Conservation (phyloP, 2,113 vertebrate genomes). For the Todiramphus chloris region DNA sequence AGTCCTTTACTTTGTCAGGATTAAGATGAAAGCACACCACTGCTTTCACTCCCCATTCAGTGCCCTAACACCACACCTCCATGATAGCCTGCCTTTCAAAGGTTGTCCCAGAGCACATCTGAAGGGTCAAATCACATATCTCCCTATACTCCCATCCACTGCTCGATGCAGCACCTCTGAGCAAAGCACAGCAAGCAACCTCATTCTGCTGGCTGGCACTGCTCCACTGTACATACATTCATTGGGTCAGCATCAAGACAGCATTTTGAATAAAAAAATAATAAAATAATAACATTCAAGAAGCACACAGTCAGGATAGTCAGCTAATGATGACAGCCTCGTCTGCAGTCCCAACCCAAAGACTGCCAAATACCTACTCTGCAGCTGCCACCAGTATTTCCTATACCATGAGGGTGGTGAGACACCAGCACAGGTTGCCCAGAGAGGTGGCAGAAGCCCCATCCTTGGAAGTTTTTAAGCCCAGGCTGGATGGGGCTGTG, state of each 20-base stretch:
- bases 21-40: neutral
- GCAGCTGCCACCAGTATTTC: neutral
- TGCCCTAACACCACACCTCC: neutral
- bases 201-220: neutral
- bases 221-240: neutral
- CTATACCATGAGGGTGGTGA: neutral
- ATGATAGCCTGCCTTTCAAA: neutral
- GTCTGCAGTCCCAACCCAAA: neutral
- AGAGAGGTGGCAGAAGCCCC: too few relatives aligned
- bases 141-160: fast-evolving
- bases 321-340: neutral
- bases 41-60: neutral
- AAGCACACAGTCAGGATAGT: neutral
- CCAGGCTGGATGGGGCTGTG: too few relatives aligned
- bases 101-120: neutral
- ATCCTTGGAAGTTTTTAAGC: too few relatives aligned
- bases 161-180: neutral
- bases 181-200: neutral
- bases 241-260: neutral
- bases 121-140: neutral
- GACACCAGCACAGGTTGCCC: too few relatives aligned
- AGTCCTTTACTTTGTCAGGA: neutral
- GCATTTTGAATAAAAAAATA: neutral
- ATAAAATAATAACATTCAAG: neutral
- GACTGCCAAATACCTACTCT: neutral